These are phyloP conservation scores for Ammodytes dubius DNA, from an alignment of 2,113 vertebrate genomes.

Conservation along the genomic window DNA sequence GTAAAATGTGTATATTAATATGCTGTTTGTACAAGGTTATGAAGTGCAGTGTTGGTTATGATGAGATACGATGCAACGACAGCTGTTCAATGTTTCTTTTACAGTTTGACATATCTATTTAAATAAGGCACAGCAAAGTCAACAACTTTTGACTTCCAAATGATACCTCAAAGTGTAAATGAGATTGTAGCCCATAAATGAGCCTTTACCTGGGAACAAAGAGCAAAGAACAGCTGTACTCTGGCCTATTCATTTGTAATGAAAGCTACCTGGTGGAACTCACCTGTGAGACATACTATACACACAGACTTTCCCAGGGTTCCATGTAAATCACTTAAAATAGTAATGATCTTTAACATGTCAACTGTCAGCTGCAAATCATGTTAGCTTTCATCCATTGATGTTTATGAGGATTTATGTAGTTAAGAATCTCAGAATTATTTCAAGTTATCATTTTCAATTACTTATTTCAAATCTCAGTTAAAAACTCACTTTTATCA, in stretches of 20 bases:
- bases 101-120: background rate
- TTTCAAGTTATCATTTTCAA: background rate
- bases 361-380: background rate
- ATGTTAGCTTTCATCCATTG: background rate
- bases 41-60: background rate
- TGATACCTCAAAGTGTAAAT: constrained; percentile 3
- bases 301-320: background rate
- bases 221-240: background rate
- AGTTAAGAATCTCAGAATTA: background rate
- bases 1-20: constrained; percentile 4
- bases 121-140: constrained; percentile 2
- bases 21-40: background rate
- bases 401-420: background rate
- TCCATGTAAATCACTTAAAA: background rate
- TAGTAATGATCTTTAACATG: background rate
- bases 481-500: too few relatives aligned
- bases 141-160: background rate
- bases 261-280: background rate
- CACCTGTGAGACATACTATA: constrained; percentile 9
- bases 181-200: background rate
- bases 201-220: background rate
- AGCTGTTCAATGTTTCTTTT: background rate
- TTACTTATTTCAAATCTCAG: too few relatives aligned
- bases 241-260: background rate
- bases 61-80: background rate